Evolutionary conservation across 2,888 invertebrate genomes (phyloP), one percentile per base, ranked within the genome.

Genomic region (Rhagonycha lutea): DNA sequence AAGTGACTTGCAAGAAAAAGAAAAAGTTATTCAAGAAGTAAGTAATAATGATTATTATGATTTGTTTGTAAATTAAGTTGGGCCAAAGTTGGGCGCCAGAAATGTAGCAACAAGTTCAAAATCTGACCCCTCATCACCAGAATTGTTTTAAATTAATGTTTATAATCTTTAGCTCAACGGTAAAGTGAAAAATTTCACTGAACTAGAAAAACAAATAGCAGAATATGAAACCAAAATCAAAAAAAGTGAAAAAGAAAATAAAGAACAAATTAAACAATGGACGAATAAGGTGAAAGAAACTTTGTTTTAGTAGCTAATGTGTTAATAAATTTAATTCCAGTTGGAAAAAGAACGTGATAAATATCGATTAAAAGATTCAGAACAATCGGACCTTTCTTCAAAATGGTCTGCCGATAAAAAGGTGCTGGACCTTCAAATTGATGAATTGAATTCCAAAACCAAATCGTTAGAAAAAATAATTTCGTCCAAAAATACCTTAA

Each of bases 211-310:
- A 82, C 92, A 93, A 87, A 82, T 92, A 1, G 92, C 91, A 83
- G 92, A 93, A 80, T 86, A 90, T 18, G 94, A 94, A 80, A 92
- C 92, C n/a, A 93, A 91, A 86, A 88, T 88, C 69, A 92, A 90
- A 83, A 90, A 91, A 83, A 87, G 88, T 78, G 92, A 92, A 83
- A 92, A 90, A 84, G 86, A 87, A n/a, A 89, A 90, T 78, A 92
- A 90, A 85, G 91, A 92, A 72, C 89, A 90, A 81, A 89, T 91
- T 10, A 82, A 89, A 69, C 90, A 91, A 85, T 87, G 92, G 82
- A 92, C 92, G 86, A 90, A 90, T 86, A 91, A 91, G 89, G 92
- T 92, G 85, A 28, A 68, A 14, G 5, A 29, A 14, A 12, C 60
- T 24, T 14, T 72, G n/a, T 12, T 12, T 32, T 32, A 5, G 12